Percentiles rank a stretch among this genome's conserved stretches.
phyloP scores from a whole-genome alignment of 2,888 invertebrate species.

The Pyrrhosoma nymphula region DNA sequence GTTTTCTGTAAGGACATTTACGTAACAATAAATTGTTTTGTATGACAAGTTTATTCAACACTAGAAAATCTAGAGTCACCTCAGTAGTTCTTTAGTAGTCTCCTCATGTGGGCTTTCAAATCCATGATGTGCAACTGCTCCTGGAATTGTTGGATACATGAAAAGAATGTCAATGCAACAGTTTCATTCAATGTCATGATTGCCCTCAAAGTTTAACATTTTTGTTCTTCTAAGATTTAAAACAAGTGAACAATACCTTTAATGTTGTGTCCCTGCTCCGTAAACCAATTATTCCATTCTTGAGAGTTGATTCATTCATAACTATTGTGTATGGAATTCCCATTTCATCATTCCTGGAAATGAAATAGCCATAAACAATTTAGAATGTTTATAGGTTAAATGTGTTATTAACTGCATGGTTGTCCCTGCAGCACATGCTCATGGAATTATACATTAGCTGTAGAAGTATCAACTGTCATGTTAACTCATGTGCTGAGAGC shows the following conservation, averaged over 20 bases:
- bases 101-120: conserved; percentile 82
- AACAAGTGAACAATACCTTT: conserved; percentile 78
- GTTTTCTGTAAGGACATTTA: conserved; percentile 38
- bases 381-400: too few relatives aligned
- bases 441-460: too few relatives aligned
- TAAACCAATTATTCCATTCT: conserved; percentile 84
- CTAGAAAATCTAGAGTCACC: not conserved
- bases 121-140: conserved; percentile 86
- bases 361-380: not conserved
- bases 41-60: conserved; percentile 23
- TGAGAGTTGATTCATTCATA: conserved; percentile 84
- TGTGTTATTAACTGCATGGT: too few relatives aligned
- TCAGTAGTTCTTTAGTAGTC: conserved; percentile 79
- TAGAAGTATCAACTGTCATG: too few relatives aligned
- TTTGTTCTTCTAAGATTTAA: not conserved
- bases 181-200: not conserved
- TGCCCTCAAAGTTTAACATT: not conserved
- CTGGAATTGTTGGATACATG: conserved; percentile 78
- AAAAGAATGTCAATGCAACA: too few relatives aligned
- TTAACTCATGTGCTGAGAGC: too few relatives aligned
- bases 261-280: conserved; percentile 80
- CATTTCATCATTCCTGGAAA: conserved; percentile 80
- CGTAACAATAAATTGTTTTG: conserved; percentile 54
- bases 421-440: too few relatives aligned
- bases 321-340: conserved; percentile 88